phyloP scores from a whole-genome alignment of 1,140 invertebrate species.

The Goniozus legneri region DNA sequence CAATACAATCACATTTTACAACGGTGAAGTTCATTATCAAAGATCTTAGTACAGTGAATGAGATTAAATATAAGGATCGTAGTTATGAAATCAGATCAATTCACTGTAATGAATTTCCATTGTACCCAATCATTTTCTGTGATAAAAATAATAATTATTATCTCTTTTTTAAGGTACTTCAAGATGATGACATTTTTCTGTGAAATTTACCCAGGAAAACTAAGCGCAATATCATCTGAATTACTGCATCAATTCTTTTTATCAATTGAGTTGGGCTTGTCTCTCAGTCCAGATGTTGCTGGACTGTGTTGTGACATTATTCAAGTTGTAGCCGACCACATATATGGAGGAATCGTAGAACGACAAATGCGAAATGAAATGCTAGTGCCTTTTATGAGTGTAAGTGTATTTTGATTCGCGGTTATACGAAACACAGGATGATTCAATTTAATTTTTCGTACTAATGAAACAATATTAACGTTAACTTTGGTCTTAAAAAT shows the following conservation, averaged over 20 bases:
- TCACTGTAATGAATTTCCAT: too few species aligned
- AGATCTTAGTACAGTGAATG: too few species aligned
- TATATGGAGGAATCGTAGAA: constrained; percentile 41
- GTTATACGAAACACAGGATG: too few species aligned
- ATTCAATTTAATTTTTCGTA: too few species aligned
- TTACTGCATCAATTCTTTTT: constrained; percentile 61
- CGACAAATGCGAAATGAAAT: constrained; percentile 53
- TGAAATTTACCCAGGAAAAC: constrained; percentile 66
- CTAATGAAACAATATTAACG: too few species aligned
- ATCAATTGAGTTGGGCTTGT: constrained; percentile 67
- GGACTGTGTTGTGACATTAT: constrained; percentile 68
- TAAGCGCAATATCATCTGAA: constrained; percentile 55
- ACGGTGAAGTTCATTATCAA: too few species aligned
- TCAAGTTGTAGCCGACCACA: constrained; percentile 52
- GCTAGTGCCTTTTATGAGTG: constrained; percentile 67
- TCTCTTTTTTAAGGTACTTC: constrained; percentile 48
- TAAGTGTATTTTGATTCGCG: constrained; percentile 42
- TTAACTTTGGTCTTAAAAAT: too few species aligned
- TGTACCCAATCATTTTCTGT: too few species aligned
- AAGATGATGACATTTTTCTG: constrained; percentile 64
- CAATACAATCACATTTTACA: too few species aligned
- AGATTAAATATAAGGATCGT: too few species aligned
- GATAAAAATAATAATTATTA: constrained; percentile 2
- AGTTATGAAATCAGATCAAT: too few species aligned
- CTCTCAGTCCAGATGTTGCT: constrained; percentile 64